A percentile compares a stretch with the other conserved stretches of the same genome.
Evolutionary conservation across 2,888 invertebrate species (phyloP).

Genomic region (Embidobia sp.): DNA sequence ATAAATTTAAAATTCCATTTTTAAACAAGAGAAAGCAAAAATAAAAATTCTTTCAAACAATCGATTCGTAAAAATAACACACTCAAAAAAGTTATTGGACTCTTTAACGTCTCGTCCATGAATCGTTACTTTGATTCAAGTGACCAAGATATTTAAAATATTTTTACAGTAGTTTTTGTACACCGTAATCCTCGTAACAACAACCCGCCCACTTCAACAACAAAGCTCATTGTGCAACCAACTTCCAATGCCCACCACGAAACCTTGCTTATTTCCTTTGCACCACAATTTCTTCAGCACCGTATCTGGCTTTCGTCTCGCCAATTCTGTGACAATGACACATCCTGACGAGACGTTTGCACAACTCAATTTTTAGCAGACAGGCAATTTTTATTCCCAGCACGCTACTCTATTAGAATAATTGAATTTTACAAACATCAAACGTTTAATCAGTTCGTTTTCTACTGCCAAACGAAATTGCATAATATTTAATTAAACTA

Average conservation of each 20-base stretch:
- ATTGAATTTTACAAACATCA: not conserved
- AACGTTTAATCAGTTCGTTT: too few species aligned
- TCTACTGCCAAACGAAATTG: slow-evolving; percentile 7
- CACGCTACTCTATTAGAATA: not conserved
- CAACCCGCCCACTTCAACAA: too few species aligned
- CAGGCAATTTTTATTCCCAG: not conserved
- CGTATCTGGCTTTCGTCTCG: slow-evolving; percentile 51
- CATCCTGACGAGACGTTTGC: slow-evolving; percentile 4
- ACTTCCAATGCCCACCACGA: slow-evolving; percentile 16
- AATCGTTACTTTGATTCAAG: too few species aligned
- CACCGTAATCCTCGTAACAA: too few species aligned
- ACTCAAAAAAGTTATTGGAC: too few species aligned
- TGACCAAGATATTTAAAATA: too few species aligned
- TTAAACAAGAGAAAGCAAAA: too few species aligned
- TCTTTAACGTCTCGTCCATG: too few species aligned
- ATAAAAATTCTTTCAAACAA: too few species aligned
- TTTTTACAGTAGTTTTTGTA: too few species aligned
- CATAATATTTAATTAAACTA: slow-evolving; percentile 9
- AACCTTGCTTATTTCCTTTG: slow-evolving; percentile 48
- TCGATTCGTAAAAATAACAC: too few species aligned
- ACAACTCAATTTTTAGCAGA: slow-evolving; percentile 23
- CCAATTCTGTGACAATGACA: slow-evolving; percentile 26
- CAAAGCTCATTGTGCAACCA: slow-evolving; percentile 46
- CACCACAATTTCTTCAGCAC: slow-evolving; percentile 37
- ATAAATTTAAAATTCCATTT: too few species aligned